Percentiles rank a stretch among this genome's conserved stretches.
phyloP scores from a whole-genome alignment of 2,113 vertebrate species.

The Callipepla squamata region DNA sequence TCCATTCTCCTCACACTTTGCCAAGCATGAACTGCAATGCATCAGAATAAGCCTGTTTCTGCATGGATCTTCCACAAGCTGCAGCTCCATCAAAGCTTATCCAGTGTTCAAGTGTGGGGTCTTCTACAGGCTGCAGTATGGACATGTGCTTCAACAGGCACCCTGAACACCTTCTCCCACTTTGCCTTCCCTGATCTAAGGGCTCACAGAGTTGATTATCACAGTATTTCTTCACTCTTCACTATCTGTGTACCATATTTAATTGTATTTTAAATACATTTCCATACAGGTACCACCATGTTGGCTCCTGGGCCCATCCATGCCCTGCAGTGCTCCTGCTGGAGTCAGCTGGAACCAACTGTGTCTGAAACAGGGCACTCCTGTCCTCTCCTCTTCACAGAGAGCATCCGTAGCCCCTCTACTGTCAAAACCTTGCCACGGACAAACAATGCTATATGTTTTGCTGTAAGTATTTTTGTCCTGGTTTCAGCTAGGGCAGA shows the following conservation, averaged over 20 bases:
- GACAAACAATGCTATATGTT: not conserved
- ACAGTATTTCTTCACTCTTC: not conserved
- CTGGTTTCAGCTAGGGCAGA: not conserved
- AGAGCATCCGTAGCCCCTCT: rapidly evolving
- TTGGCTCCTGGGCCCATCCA: rapidly evolving
- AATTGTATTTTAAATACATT: not conserved
- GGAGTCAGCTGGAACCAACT: not conserved
- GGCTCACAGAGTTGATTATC: not conserved
- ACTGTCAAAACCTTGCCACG: rapidly evolving
- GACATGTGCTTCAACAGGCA: not conserved
- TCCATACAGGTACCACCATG: rapidly evolving
- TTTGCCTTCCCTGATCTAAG: not conserved
- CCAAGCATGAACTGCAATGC: not conserved
- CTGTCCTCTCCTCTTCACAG: rapidly evolving
- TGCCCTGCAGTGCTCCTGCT: rapidly evolving
- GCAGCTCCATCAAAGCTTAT: no score
- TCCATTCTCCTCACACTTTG: not conserved
- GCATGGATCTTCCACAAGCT: not conserved
- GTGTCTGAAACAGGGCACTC: rapidly evolving
- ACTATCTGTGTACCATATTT: rapidly evolving
- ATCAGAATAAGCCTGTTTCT: not conserved
- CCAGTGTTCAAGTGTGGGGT: rapidly evolving
- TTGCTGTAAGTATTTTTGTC: not conserved
- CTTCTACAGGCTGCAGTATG: not conserved
- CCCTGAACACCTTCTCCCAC: not conserved